Conservation (phyloP, 2,797 vertebrate genomes). For the Anguilla pacifica region DNA sequence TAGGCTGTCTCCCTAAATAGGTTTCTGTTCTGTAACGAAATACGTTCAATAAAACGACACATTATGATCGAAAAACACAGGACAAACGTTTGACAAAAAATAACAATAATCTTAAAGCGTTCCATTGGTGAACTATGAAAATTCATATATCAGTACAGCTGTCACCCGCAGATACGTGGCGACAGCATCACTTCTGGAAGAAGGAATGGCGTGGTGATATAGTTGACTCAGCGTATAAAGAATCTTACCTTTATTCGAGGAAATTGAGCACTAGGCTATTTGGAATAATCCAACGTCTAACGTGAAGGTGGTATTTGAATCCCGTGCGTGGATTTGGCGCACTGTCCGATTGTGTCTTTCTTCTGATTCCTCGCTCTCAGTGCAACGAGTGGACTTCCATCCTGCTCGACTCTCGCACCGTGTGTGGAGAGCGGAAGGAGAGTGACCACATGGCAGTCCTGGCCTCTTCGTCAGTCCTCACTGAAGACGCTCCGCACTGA, state of each 20-base stretch:
- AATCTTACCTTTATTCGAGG: slow-evolving; percentile 57
- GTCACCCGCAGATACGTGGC: background rate
- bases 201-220: slow-evolving; percentile 11
- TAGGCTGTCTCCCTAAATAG: background rate
- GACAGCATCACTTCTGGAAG: slow-evolving; percentile 9
- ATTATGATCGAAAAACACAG: background rate
- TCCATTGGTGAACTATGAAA: background rate
- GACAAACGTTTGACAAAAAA: background rate
- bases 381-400: slow-evolving; percentile 66
- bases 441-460: slow-evolving; percentile 78
- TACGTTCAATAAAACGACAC: background rate
- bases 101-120: background rate
- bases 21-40: background rate
- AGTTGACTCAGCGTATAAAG: slow-evolving; percentile 23
- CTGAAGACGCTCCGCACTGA: slow-evolving; percentile 66
- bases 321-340: slow-evolving; percentile 34
- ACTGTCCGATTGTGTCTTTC: slow-evolving; percentile 31
- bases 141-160: background rate
- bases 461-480: slow-evolving; percentile 70
- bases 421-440: slow-evolving; percentile 68
- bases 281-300: slow-evolving; percentile 28
- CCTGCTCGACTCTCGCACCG: slow-evolving; percentile 67
- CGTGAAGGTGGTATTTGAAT: slow-evolving; percentile 27
- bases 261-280: slow-evolving; percentile 34
- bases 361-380: slow-evolving; percentile 50